phyloP scores from a whole-genome alignment of 2,113 vertebrate species.

The Stomatorhinus ivindoensis region DNA sequence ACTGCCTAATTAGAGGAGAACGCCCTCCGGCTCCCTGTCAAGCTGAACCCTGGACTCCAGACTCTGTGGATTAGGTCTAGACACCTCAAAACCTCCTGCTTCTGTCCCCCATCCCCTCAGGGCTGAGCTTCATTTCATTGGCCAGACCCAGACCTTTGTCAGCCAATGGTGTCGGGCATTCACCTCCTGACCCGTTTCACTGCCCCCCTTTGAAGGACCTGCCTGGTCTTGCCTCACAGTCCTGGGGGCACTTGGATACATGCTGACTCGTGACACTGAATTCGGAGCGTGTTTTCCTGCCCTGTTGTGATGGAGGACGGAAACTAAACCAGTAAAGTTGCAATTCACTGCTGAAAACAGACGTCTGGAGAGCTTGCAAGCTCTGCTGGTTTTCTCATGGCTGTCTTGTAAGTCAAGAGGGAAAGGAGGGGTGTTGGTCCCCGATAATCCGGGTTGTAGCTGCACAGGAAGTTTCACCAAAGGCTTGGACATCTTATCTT shows the following conservation, averaged over 20 bases:
- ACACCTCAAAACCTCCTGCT: not conserved
- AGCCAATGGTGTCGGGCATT: not conserved
- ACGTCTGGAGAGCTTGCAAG: not conserved
- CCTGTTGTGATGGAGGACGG: not conserved
- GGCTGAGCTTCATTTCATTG: not conserved
- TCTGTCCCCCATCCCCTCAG: not conserved
- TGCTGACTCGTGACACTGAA: not conserved
- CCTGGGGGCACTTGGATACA: not conserved
- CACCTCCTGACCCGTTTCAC: not conserved
- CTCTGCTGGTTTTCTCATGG: not conserved
- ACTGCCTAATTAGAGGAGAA: not conserved
- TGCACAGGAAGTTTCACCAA: not conserved
- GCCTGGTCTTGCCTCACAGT: not conserved
- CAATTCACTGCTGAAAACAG: not conserved
- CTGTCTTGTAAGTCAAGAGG: not conserved
- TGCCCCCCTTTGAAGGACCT: not conserved
- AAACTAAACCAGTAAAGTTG: not conserved
- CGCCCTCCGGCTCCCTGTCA: not conserved
- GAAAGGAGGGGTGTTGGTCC: not conserved
- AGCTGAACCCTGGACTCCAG: not conserved
- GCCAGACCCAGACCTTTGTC: not conserved
- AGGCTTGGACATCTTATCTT: not conserved
- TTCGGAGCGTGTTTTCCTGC: not conserved
- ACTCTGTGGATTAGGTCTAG: not conserved
- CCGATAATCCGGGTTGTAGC: not conserved